Base-by-base conservation (phyloP, 2,888 invertebrate genomes). In the Thalpophila matura region DNA sequence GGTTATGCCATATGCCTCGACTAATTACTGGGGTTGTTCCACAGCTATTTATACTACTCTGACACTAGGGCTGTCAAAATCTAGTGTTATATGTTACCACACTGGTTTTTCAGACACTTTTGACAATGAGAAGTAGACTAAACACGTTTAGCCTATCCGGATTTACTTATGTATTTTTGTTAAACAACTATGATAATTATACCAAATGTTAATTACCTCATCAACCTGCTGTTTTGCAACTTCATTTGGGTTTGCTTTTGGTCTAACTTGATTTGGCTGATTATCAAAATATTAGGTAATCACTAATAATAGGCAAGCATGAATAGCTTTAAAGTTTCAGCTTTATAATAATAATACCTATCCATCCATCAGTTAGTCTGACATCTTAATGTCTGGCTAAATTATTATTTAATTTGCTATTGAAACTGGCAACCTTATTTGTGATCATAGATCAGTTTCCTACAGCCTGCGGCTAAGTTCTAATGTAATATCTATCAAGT, bases 1-100 rank as follows among this genome's bases (percentile, higher is more conserved):
- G 46, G 35, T 43, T 18, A 59, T 60, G 54, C 35, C 43, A 20
- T 38, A 38, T 66, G 54, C 37, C 40, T 66, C 37, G 14, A 38
- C 38, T 70, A 66, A 67, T 70, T 60, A 57, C 54, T 49, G 54
- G 51, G 43, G 38, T 37, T 24, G 35, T 46, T 35, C 56, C 40
- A 59, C 50, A 16, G 20, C 35, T 51, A 22, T 37, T 26, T 29
- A 50, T 29, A 49, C 7, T 14, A 40, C 16, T 46, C 26, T 9
- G 16, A 18, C 1, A 24, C 0, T n/a, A 57, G 37, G 62, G 51
- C 26, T 63, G 51, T 24, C 47, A 53, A 29, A n/a, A 26, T 37
- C 2, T 27, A 9, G 18, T 9, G 2, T 31, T 16, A n/a, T 9
- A 26, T 9, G 29, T 6, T 42, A 16, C 0, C 7, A 7, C 29